phyloP scores from a whole-genome alignment of 2,797 vertebrate genomes.

The Rhincodon typus region DNA sequence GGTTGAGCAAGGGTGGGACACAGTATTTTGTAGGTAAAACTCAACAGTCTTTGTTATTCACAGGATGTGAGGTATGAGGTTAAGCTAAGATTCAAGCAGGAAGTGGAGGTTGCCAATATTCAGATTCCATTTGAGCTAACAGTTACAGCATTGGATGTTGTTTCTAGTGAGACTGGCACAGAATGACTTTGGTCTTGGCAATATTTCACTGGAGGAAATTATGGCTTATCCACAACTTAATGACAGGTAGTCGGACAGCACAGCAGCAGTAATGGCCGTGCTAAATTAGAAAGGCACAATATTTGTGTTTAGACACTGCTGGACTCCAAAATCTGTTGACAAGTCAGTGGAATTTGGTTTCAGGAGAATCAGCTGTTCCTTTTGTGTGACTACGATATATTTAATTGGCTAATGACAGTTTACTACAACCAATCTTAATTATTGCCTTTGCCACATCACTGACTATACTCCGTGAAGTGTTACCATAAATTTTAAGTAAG shows the following conservation, averaged over 20 bases:
- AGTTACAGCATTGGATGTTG: background rate
- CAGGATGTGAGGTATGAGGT: background rate
- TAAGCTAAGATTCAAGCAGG: background rate
- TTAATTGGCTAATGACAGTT: conserved; percentile 19
- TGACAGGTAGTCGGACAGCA: background rate
- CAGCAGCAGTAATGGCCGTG: background rate
- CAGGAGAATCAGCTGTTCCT: background rate
- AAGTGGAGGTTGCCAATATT: background rate
- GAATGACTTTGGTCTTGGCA: background rate
- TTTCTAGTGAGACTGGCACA: background rate
- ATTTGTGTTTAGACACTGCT: background rate
- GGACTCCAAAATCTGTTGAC: background rate
- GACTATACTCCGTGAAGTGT: background rate
- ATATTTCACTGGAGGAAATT: background rate
- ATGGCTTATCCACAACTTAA: background rate
- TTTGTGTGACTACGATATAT: conserved; percentile 3
- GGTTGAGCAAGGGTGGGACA: background rate
- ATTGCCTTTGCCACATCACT: conserved; percentile 11
- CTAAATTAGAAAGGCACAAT: background rate
- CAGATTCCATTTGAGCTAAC: background rate
- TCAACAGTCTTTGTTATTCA: background rate
- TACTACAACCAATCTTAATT: conserved; percentile 19
- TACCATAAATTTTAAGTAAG: conserved; percentile 2
- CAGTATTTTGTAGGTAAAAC: background rate
- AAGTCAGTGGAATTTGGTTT: background rate